Conservation (phyloP, 2,888 invertebrate species). For the Amphipoea oculea region DNA sequence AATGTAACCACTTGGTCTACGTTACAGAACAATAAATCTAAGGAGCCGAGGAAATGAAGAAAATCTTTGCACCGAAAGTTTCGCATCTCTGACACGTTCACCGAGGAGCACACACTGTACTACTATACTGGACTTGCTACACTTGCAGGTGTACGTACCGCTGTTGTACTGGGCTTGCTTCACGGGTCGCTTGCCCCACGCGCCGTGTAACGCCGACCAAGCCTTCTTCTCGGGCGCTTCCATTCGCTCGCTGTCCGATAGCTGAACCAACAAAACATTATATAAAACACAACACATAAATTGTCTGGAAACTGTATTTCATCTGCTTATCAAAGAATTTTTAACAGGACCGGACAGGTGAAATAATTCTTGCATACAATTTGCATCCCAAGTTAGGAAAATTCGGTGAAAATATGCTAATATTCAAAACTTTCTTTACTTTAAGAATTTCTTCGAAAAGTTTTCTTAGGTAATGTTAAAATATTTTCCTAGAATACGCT, state of each 20-base stretch:
- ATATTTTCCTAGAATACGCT: constrained; percentile 45
- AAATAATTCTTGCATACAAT: constrained; percentile 47
- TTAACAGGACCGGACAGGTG: constrained; percentile 25
- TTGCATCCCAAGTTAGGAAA: constrained; percentile 50
- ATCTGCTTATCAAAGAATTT: neutral
- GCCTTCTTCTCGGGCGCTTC: constrained; percentile 91
- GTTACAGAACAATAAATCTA: constrained; percentile 2
- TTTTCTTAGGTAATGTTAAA: constrained; percentile 39
- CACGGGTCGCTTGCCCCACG: constrained; percentile 94
- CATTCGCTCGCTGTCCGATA: constrained; percentile 72
- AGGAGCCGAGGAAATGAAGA: neutral
- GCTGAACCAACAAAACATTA: constrained; percentile 24
- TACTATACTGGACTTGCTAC: neutral
- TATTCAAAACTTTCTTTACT: constrained; percentile 45
- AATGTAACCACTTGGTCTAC: constrained; percentile 27
- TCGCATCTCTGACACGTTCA: neutral
- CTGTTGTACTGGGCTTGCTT: constrained; percentile 81
- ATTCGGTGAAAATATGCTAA: constrained; percentile 53
- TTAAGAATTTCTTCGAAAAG: constrained; percentile 26
- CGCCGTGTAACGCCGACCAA: constrained; percentile 93
- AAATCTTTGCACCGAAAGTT: neutral
- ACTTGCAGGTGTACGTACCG: constrained; percentile 71
- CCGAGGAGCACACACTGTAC: neutral
- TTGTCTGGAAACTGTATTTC: neutral
- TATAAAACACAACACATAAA: neutral